These are phyloP conservation scores for Diaperis boleti DNA, from an alignment of 2,888 invertebrate species.

Conservation along the genomic window DNA sequence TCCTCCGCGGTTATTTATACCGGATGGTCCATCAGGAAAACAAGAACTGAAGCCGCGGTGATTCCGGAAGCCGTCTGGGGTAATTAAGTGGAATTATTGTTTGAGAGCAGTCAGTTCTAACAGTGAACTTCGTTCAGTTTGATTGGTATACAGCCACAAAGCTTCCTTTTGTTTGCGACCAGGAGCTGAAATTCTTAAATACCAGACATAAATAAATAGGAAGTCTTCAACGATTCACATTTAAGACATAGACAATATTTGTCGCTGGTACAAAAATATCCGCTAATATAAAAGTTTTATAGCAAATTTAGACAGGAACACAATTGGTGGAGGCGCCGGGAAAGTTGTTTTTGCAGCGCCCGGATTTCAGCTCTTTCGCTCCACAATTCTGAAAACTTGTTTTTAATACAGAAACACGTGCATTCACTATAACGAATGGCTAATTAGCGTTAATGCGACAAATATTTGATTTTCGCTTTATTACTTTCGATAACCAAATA, in stretches of 20 bases:
- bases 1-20: constrained; percentile 25
- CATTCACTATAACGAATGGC: constrained; percentile 2
- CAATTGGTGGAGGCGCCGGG: constrained; percentile 28
- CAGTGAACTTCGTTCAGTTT: no score
- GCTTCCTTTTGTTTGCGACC: no score
- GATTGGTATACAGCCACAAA: no score
- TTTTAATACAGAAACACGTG: background rate
- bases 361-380: background rate
- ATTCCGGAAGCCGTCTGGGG: background rate
- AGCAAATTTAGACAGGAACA: constrained; percentile 20
- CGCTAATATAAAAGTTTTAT: constrained; percentile 29
- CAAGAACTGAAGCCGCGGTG: background rate
- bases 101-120: no score
- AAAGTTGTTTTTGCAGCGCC: constrained; percentile 17
- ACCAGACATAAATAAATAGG: no score
- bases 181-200: no score
- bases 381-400: background rate
- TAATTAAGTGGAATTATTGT: constrained; percentile 13
- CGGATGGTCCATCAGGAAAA: constrained; percentile 10
- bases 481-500: constrained; percentile 28
- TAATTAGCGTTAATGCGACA: constrained; percentile 27
- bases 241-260: no score
- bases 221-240: no score
- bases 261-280: constrained; percentile 20
- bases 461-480: constrained; percentile 40